Evolutionary conservation across 2,797 vertebrate species (phyloP), one percentile per base, ranked within the genome.

Genomic region (Gallinago nigripennis): DNA sequence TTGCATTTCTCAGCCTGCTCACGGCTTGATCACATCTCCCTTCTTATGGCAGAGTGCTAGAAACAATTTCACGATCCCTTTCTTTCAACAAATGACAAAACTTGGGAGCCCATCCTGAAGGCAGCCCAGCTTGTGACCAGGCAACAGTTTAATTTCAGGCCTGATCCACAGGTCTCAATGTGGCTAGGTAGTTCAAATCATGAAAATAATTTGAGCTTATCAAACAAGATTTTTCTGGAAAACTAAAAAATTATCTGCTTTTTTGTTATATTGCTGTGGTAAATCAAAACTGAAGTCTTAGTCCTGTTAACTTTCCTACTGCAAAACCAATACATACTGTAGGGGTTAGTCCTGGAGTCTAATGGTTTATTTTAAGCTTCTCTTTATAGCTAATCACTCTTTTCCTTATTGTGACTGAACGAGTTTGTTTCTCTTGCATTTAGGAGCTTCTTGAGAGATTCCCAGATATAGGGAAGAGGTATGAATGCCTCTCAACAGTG

Each of bases 401-500:
- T 19, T 58, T 21, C n/a, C 13, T 77, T 54, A n/a, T 7, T 78
- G 27, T 88, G 66, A 80, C 53, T 11, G 8, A 86, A 60, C 69
- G 9, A 24, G 71, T 93, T 85, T 68, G 21, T 92, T 86, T 56
- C 18, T 13, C 27, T 95, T 96, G 79, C 35, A 30, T 96, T 91
- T 92, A 98, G 98, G 97, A 97, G n/a, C 96, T 97, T 61, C 97
- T 98, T 68, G 96, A 97, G 78, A 97, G 93, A 92, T 98, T 98
- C 39, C 37, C 94, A 57, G 45, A 39, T 21, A 61, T 97, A 64
- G 81, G 64, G 78, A 90, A 94, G 95, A 86, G 92, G 11, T 98
- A 96, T 23, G 97, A 98, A 24, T 94, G 89, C 88, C 69, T 98
- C 21, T 94, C 84, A 60, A 71, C n/a, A 9, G 17, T 84, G 31